phyloP scores from a whole-genome alignment of 2,113 vertebrate genomes.

The Mustela lutreola region DNA sequence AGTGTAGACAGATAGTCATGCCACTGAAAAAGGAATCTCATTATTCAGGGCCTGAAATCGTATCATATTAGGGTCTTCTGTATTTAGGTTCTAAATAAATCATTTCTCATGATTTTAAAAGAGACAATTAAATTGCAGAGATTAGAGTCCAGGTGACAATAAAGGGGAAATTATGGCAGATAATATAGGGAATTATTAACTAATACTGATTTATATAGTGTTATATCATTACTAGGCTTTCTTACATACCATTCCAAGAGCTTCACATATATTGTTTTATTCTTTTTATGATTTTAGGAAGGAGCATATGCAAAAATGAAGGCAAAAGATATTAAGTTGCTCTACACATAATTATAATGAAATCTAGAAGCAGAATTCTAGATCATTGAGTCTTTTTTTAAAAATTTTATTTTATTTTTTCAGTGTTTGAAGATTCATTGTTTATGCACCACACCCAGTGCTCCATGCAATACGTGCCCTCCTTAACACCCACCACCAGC shows the following conservation, averaged over 20 bases:
- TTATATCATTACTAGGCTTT: background rate
- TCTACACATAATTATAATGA: slow-evolving; percentile 29
- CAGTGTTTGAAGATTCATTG: no score
- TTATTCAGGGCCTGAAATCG: background rate
- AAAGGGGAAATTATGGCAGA: slow-evolving; percentile 34
- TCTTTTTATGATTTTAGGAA: slow-evolving; percentile 43
- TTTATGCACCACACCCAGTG: no score
- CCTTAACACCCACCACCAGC: no score
- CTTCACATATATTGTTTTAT: background rate
- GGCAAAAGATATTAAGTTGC: background rate
- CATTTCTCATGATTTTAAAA: slow-evolving; percentile 26
- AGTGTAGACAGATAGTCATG: background rate
- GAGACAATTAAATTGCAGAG: background rate
- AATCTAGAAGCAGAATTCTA: slow-evolving; percentile 52
- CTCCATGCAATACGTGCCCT: no score
- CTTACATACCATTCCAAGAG: background rate
- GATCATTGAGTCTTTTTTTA: background rate
- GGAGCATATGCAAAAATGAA: background rate
- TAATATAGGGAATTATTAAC: background rate
- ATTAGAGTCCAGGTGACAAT: slow-evolving; percentile 2
- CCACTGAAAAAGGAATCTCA: background rate
- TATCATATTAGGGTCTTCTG: background rate
- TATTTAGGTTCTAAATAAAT: slow-evolving; percentile 17
- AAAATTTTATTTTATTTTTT: no score
- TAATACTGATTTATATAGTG: background rate